Base-by-base conservation (phyloP, 2,888 invertebrate genomes). In the Acanthosepion lycidas region DNA sequence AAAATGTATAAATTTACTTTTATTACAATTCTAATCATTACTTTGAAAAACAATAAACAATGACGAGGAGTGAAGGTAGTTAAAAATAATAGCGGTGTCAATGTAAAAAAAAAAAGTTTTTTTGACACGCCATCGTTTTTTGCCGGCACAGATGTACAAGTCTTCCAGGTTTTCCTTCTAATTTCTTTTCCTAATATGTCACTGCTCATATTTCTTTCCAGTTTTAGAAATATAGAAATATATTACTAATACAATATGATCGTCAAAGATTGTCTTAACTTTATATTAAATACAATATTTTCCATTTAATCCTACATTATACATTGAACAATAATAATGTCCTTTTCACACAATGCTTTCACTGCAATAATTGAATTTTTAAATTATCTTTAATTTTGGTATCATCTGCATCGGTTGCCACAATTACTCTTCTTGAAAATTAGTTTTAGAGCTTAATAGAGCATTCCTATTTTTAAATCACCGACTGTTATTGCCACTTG, bases 361-460 rank as follows among this genome's bases (percentile, higher is more conserved):
- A 78, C 33, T 8, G 15, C n/a, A 23, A 59, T 59, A 59, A 59
- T 59, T 59, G 23, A 20, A 59, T 6, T 59, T 59, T 20, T 20
- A 59, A 59, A 59, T 26, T 20, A 20, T 20, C 6, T 59, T 6
- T 6, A 23, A 78, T 15, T 78, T 78, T n/a, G 15, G n/a, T 78
- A 78, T 33, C 9, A 78, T n/a, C 28, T 78, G n/a, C 28, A 78
- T 6, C 9, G 5, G 78, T 49, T 53, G 33, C 48, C 18, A 49
- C 26, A 93, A 26, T 93, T 53, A 93, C 53, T 93, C 51, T 93
- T 93, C 93, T 49, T 53, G n/a, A 26, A 5, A 93, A 53, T 53
- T 93, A 93, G 93, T 93, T 93, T 93, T 93, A 49, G 51, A 2
- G 9, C 53, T 93, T 42, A 93, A 48, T 53, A 93, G 93, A 49